Conservation (phyloP, 2,113 vertebrate species). For the Rousettus leschenaultii region DNA sequence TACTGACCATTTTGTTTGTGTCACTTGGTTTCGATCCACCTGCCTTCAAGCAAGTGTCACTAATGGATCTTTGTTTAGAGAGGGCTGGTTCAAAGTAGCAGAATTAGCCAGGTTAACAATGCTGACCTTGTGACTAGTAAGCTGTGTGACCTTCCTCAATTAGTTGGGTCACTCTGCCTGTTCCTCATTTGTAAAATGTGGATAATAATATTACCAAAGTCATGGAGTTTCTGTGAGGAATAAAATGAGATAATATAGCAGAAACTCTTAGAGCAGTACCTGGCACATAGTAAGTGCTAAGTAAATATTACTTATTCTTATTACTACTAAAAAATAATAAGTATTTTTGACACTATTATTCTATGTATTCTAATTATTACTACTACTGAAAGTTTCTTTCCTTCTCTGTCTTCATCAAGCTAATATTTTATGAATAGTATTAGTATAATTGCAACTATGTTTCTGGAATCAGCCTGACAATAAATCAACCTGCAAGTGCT, state of each 20-base stretch:
- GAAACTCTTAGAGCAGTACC: not conserved
- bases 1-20: not conserved
- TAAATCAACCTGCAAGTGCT: not conserved
- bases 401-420: not conserved
- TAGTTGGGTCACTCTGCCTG: not conserved
- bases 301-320: not conserved
- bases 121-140: not conserved
- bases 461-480: not conserved
- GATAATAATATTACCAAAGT: not conserved
- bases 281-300: not conserved
- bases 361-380: not conserved
- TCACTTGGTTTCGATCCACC: not conserved
- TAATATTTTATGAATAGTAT: not conserved
- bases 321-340: not conserved
- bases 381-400: not conserved
- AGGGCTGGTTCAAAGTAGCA: not conserved
- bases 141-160: not conserved
- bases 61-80: not conserved
- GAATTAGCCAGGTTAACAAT: not conserved
- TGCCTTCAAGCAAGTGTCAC: not conserved
- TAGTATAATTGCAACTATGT: not conserved
- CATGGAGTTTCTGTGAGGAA: not conserved
- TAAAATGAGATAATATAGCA: not conserved
- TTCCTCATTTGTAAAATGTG: not conserved
- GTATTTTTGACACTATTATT: not conserved